Conservation (phyloP, 2,888 invertebrate species). For the Nephrotoma guestfalica region DNA sequence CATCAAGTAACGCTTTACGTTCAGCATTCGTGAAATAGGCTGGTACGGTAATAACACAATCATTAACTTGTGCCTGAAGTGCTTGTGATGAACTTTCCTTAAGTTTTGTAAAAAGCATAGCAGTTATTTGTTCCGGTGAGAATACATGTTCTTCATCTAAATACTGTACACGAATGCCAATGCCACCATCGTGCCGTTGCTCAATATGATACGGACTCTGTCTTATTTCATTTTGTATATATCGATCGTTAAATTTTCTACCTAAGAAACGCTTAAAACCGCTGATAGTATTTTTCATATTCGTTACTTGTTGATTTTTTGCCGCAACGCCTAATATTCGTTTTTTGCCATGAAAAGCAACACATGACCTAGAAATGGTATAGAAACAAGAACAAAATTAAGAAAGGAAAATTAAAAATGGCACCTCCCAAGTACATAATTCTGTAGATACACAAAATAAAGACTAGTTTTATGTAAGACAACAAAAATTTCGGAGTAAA, state of each 20-base stretch:
- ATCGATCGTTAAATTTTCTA: conserved; percentile 74
- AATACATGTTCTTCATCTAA: conserved; percentile 73
- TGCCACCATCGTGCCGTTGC: conserved; percentile 59
- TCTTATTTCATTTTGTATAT: conserved; percentile 69
- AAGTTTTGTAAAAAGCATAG: conserved; percentile 93
- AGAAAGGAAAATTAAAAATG: not conserved
- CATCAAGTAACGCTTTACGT: conserved; percentile 78
- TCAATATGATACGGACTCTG: conserved; percentile 67
- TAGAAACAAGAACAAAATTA: not conserved
- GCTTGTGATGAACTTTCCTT: conserved; percentile 80
- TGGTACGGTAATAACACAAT: conserved; percentile 89
- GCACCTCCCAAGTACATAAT: not conserved
- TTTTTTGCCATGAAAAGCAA: conserved; percentile 86
- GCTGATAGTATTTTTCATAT: conserved; percentile 92
- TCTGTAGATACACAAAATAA: not conserved
- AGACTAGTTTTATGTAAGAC: not conserved
- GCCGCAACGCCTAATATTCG: conserved; percentile 92
- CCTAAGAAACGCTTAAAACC: conserved; percentile 90
- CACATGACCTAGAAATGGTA: conserved; percentile 63
- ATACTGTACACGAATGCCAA: conserved; percentile 81
- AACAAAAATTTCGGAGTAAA: not conserved
- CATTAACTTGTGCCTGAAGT: conserved; percentile 77
- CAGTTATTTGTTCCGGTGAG: conserved; percentile 86
- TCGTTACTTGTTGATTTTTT: conserved; percentile 91
- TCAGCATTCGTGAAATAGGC: conserved; percentile 92